Percentiles rank a stretch among this genome's conserved stretches.
These are phyloP conservation scores for Nycticorax nycticorax DNA, from an alignment of 2,113 vertebrate genomes.

Conservation along the genomic window DNA sequence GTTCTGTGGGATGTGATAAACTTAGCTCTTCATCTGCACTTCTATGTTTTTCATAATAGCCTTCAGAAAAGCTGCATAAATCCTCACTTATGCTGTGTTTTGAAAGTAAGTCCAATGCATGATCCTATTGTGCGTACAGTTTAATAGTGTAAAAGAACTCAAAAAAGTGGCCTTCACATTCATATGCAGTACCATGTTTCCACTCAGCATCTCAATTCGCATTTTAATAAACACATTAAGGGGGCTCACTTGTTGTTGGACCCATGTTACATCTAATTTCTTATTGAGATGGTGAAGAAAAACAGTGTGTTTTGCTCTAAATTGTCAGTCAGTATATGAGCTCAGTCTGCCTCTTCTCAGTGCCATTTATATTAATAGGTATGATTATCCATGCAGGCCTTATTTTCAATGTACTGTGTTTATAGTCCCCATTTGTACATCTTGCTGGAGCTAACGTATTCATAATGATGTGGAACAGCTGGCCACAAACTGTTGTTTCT, in stretches of 20 bases:
- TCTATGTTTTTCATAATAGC: neutral
- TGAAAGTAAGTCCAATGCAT: neutral
- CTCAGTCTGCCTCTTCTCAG: slow-evolving; percentile 36
- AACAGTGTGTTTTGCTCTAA: slow-evolving; percentile 43
- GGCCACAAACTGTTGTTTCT: slow-evolving; percentile 63
- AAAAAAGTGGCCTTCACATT: neutral
- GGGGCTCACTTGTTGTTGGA: neutral
- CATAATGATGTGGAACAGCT: slow-evolving; percentile 64
- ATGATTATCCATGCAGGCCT: slow-evolving; percentile 40
- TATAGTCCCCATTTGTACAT: slow-evolving; percentile 38
- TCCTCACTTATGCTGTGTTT: neutral
- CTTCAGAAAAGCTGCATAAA: slow-evolving; percentile 3
- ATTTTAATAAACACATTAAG: slow-evolving; percentile 39
- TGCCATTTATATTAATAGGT: slow-evolving; percentile 63
- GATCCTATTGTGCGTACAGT: neutral
- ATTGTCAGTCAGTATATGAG: slow-evolving; percentile 33
- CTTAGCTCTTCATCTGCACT: neutral
- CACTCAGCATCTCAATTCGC: neutral
- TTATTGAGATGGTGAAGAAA: slow-evolving; percentile 30
- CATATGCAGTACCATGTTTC: neutral
- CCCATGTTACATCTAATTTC: slow-evolving; percentile 1
- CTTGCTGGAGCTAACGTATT: slow-evolving; percentile 51
- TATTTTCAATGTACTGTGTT: slow-evolving; percentile 55
- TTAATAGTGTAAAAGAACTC: neutral
- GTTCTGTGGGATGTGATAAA: neutral